Conservation (phyloP, 2,113 vertebrate genomes). For the Sterrhoptilus dennistouni region DNA sequence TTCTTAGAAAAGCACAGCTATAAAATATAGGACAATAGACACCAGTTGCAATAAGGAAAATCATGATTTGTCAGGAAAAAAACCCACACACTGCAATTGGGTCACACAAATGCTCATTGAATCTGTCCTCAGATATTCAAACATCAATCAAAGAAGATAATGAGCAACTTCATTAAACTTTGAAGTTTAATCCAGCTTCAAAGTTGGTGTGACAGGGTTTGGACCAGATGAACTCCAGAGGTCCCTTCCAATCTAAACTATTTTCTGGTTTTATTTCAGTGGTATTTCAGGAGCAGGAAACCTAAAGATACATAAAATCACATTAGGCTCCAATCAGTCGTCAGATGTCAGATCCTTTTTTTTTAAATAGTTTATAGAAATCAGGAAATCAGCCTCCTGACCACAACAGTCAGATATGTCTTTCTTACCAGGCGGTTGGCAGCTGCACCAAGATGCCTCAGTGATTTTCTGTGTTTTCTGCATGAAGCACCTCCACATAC, state of each 20-base stretch:
- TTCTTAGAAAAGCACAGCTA: background rate
- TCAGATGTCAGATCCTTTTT: background rate
- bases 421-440: background rate
- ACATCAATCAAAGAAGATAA: background rate
- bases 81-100: rapidly evolving
- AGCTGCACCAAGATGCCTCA: background rate
- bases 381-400: background rate
- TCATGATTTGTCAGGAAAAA: background rate
- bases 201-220: background rate
- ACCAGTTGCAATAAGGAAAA: background rate
- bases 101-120: background rate
- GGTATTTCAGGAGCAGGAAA: background rate
- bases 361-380: background rate
- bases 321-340: background rate
- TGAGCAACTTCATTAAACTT: background rate
- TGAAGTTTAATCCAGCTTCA: background rate
- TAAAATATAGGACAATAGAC: background rate
- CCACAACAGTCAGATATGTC: background rate
- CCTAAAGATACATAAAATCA: background rate
- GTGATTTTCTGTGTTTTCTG: background rate
- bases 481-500: background rate
- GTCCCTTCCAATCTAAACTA: background rate
- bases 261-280: background rate
- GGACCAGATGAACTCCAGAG: background rate
- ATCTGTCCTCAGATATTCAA: background rate